Percentiles rank a stretch among this genome's conserved stretches.
phyloP scores from a whole-genome alignment of 2,888 invertebrate genomes.

The Sarcophaga rosellei region DNA sequence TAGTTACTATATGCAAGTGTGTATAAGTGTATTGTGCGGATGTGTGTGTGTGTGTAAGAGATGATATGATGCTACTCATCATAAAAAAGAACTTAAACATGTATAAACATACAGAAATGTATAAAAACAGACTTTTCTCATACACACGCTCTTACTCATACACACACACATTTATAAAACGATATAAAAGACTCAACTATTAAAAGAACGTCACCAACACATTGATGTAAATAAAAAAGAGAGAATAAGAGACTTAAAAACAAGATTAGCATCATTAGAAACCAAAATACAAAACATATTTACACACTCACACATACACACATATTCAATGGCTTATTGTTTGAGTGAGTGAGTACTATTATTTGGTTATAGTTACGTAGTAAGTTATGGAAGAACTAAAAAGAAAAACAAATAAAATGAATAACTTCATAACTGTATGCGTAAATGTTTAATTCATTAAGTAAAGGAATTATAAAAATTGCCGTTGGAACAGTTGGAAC shows the following conservation, averaged over 20 bases:
- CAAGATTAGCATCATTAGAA: constrained; percentile 60
- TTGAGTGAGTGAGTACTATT: not conserved
- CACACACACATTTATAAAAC: constrained; percentile 33
- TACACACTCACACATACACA: too few relatives aligned
- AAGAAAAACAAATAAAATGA: constrained; percentile 32
- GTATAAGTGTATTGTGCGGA: too few relatives aligned
- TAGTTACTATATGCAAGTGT: not conserved
- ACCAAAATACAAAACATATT: constrained; percentile 19
- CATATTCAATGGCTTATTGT: constrained; percentile 33
- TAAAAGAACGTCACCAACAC: constrained; percentile 35
- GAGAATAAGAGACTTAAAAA: constrained; percentile 36
- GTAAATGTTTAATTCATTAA: constrained; percentile 9
- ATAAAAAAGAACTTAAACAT: constrained; percentile 40
- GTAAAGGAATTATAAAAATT: not conserved
- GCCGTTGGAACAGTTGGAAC: not conserved
- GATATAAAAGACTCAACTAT: constrained; percentile 36
- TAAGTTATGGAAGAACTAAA: constrained; percentile 8
- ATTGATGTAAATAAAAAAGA: not conserved
- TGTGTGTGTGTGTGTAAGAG: too few relatives aligned
- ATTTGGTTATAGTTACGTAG: not conserved
- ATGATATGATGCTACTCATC: constrained; percentile 51
- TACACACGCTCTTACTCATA: not conserved
- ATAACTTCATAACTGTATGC: constrained; percentile 19
- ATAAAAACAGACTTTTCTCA: constrained; percentile 1
- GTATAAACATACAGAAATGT: constrained; percentile 32